Evolutionary conservation across 2,797 vertebrate genomes (phyloP), one percentile per base, ranked within the genome.

Genomic region (Botia kubotai): DNA sequence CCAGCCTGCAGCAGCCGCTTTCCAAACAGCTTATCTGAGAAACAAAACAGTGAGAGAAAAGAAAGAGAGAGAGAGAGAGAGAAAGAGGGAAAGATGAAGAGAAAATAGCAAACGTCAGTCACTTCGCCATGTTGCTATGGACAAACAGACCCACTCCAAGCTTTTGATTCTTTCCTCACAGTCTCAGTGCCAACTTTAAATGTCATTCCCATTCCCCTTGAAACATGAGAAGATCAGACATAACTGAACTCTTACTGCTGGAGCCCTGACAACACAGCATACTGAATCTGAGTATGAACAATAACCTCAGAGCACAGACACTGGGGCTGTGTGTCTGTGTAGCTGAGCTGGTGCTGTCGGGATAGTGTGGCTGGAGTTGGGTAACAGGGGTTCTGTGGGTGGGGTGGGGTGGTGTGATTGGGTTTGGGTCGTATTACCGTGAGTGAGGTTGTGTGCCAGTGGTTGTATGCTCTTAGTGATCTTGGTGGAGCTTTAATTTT

Each of bases 1-100:
- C 97, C 97, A 0, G 96, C 97, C 89, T 98, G 97, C 81, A 98
- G 94, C 85, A 99, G 95, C 72, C 96, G 91, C 94, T 97, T 99
- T 83, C 98, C 98, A 19, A 99, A 99, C 77, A 99, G 93, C 89
- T 99, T 98, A 90, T 99, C 98, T 94, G 91, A 78, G 43, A 58
- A 26, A 46, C 29, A 46, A 52, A 39, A 63, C 14, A 66, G 7
- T 10, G 43, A 46, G 8, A 46, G 43, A 33, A 46, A 8, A 53
- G 52, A 73, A 14, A 6, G 33, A 3, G 7, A 46, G 43, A 46
- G 43, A 46, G 43, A 46, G 43, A 53, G 52, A 73, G 17, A 6
- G 33, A 21, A 6, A 80, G 46, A 74, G 19, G 46, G 14, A 46
- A 16, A 36, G 21, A 29, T 33, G 29, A 43, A 11, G 29, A 53